Evolutionary conservation across 2,113 vertebrate species (phyloP).

Genomic region (Mustelus asterias): DNA sequence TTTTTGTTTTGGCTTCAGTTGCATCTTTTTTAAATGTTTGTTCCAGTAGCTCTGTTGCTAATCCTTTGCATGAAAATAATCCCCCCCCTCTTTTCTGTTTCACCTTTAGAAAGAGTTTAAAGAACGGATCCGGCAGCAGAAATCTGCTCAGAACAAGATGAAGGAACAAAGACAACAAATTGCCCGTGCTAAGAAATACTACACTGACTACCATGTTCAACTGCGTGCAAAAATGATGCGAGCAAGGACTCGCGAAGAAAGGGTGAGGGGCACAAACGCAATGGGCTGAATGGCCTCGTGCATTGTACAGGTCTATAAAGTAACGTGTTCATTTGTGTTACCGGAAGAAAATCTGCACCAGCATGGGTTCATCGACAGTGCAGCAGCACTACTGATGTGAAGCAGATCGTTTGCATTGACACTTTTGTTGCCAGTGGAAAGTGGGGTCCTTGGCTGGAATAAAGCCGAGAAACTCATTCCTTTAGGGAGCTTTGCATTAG

Average conservation of each 20-base stretch:
- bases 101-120: constrained; percentile 70
- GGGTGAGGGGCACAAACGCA: constrained; percentile 51
- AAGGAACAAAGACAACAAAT: constrained; percentile 75
- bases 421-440: neutral
- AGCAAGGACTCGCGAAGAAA: constrained; percentile 79
- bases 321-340: neutral
- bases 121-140: constrained; percentile 72
- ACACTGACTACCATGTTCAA: constrained; percentile 77
- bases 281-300: neutral
- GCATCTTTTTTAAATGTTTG: neutral
- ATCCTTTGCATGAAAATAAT: neutral
- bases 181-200: constrained; percentile 75
- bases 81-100: neutral
- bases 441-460: neutral
- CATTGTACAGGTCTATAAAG: neutral
- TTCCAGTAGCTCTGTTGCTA: neutral
- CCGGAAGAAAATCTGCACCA: neutral
- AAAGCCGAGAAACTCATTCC: neutral
- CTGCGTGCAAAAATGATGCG: constrained; percentile 73
- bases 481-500: neutral
- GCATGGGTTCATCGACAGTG: neutral
- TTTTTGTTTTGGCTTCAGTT: neutral
- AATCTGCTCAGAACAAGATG: constrained; percentile 64
- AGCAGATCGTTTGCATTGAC: neutral
- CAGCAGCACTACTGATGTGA: neutral